Conservation (phyloP, 2,797 vertebrate genomes). For the Molossus molossus region DNA sequence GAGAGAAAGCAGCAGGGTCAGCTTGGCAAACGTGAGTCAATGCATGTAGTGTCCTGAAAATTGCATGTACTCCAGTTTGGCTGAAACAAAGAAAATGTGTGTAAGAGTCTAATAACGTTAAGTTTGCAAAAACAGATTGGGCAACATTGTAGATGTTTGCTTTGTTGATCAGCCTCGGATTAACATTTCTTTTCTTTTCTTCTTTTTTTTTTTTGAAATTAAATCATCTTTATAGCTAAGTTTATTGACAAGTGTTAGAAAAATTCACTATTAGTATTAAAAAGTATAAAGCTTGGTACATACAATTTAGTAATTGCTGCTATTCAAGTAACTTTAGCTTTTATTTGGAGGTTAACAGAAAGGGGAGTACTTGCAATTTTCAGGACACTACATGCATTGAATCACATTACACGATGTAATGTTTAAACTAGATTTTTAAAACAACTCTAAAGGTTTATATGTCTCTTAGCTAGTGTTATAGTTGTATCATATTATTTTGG, state of each 20-base stretch:
- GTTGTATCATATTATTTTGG: constrained; percentile 91
- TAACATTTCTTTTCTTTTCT: not conserved
- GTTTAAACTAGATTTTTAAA: constrained; percentile 63
- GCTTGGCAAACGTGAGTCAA: not conserved
- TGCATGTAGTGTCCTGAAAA: not conserved
- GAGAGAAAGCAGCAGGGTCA: not conserved
- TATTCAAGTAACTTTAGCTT: constrained; percentile 62
- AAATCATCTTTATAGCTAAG: constrained; percentile 72
- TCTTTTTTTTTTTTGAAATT: not conserved
- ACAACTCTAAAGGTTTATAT: constrained; percentile 54
- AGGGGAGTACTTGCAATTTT: constrained; percentile 11
- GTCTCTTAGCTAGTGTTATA: constrained; percentile 91
- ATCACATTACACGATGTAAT: not conserved
- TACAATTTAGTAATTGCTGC: constrained; percentile 28
- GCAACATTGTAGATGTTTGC: not conserved
- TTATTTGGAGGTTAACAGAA: constrained; percentile 63
- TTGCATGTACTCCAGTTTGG: not conserved
- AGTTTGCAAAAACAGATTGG: not conserved
- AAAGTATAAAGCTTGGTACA: constrained; percentile 41
- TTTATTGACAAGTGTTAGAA: constrained; percentile 60
- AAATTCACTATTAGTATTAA: constrained; percentile 57
- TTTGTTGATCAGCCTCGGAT: not conserved
- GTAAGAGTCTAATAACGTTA: not conserved
- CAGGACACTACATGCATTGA: no score
- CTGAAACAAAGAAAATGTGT: not conserved